phyloP scores from a whole-genome alignment of 2,113 vertebrate genomes.

The Platycercus adscitus region DNA sequence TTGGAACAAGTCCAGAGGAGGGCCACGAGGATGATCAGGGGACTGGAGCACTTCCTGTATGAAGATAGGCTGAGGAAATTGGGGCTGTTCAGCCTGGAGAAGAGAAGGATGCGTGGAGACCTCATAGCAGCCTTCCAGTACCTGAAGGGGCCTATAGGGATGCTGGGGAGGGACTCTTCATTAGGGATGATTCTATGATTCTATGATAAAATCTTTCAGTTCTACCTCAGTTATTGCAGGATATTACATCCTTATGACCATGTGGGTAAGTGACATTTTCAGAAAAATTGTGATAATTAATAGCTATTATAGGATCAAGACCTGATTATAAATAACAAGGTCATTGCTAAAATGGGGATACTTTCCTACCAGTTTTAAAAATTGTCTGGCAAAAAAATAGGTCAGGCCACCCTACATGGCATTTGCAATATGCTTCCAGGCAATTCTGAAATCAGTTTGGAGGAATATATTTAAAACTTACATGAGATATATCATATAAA shows the following conservation, averaged over 20 bases:
- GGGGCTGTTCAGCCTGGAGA: too few relatives aligned
- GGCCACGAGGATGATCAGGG: too few relatives aligned
- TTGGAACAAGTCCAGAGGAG: too few relatives aligned
- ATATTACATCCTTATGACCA: not conserved
- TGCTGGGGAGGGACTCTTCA: too few relatives aligned
- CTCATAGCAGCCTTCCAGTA: too few relatives aligned
- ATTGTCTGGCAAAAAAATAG: conserved; percentile 11
- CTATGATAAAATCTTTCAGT: not conserved
- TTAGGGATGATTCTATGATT: too few relatives aligned
- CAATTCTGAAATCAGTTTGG: not conserved
- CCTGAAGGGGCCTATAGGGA: too few relatives aligned
- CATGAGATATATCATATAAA: not conserved
- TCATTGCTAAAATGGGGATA: not conserved
- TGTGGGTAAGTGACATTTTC: not conserved
- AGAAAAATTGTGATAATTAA: not conserved
- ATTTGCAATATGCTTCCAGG: not conserved
- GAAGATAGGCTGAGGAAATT: too few relatives aligned
- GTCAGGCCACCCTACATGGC: not conserved
- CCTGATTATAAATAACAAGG: conserved; percentile 18
- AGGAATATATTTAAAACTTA: not conserved
- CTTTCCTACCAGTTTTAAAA: not conserved
- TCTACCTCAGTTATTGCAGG: not conserved
- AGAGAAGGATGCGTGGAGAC: too few relatives aligned
- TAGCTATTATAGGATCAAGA: not conserved
- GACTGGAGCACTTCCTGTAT: too few relatives aligned